A percentile compares a stretch with the other conserved stretches of the same genome.
Conservation (phyloP, 1,140 invertebrate species). For the Formica selysi region DNA sequence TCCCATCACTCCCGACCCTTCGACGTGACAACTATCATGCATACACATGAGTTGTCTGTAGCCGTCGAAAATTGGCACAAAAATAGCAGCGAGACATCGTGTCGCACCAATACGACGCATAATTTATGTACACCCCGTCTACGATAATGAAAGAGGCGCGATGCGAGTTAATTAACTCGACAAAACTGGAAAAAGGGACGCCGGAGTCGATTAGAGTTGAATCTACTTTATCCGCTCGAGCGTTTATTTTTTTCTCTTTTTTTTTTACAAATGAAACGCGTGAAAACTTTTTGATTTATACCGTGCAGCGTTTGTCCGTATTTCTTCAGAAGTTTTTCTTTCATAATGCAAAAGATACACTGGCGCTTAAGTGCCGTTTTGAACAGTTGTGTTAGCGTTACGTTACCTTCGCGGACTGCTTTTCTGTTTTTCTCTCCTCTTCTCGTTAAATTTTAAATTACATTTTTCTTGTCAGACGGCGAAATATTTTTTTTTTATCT, state of each 20-base stretch:
- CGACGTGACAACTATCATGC: conserved; percentile 9
- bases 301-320: conserved; percentile 48
- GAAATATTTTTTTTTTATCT: not conserved
- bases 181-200: conserved; percentile 55
- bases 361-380: conserved; percentile 50
- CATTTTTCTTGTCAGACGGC: conserved; percentile 18
- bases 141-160: conserved; percentile 76
- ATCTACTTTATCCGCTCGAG: conserved; percentile 60
- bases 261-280: conserved; percentile 10
- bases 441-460: conserved; percentile 55
- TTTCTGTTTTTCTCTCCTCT: conserved; percentile 6
- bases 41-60: not conserved
- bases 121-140: conserved; percentile 75
- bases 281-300: conserved; percentile 63
- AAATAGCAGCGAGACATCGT: conserved; percentile 63
- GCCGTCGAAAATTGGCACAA: conserved; percentile 45
- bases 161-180: conserved; percentile 77
- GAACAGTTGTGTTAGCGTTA: conserved; percentile 50
- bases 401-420: not conserved
- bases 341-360: conserved; percentile 61
- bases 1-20: not conserved
- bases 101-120: conserved; percentile 69
- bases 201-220: conserved; percentile 67
- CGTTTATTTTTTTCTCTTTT: not conserved
- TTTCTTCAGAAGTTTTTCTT: conserved; percentile 57